Evolutionary conservation across 2,797 vertebrate species (phyloP).

Genomic region (Ficedula albicollis): DNA sequence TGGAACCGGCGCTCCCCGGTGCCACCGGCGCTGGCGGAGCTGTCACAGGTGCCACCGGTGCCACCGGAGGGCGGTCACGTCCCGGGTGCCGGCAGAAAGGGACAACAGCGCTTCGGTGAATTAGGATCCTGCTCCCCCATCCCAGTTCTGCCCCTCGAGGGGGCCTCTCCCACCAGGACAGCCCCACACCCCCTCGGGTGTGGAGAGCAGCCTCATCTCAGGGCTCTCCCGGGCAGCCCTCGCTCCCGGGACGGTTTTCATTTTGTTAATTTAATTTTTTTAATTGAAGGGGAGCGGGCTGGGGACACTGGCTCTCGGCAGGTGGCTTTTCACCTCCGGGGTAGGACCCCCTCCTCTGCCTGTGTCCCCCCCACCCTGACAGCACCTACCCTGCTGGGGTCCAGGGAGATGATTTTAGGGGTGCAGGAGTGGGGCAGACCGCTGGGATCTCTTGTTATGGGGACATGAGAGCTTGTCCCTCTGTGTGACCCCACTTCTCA

Average conservation of each 20-base stretch:
- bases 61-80: constrained; percentile 17
- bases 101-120: rapidly evolving
- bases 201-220: not conserved
- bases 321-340: not conserved
- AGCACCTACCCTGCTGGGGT: not conserved
- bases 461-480: rapidly evolving
- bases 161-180: rapidly evolving
- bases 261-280: not conserved
- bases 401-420: not conserved
- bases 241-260: not conserved
- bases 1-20: rapidly evolving
- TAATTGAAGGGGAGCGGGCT: rapidly evolving
- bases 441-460: not conserved
- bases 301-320: rapidly evolving
- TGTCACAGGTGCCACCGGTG: not conserved
- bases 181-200: rapidly evolving
- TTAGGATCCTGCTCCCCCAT: not conserved
- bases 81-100: not conserved
- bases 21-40: not conserved
- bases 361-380: too few relatives aligned
- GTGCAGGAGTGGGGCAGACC: rapidly evolving
- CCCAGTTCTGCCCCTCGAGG: not conserved
- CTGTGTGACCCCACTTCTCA: not conserved
- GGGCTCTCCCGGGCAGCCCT: rapidly evolving
- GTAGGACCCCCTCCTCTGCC: not conserved